A percentile compares a stretch with the other conserved stretches of the same genome.
These are phyloP conservation scores for Siphamia tubifer DNA, from an alignment of 2,113 vertebrate species.

Conservation along the genomic window DNA sequence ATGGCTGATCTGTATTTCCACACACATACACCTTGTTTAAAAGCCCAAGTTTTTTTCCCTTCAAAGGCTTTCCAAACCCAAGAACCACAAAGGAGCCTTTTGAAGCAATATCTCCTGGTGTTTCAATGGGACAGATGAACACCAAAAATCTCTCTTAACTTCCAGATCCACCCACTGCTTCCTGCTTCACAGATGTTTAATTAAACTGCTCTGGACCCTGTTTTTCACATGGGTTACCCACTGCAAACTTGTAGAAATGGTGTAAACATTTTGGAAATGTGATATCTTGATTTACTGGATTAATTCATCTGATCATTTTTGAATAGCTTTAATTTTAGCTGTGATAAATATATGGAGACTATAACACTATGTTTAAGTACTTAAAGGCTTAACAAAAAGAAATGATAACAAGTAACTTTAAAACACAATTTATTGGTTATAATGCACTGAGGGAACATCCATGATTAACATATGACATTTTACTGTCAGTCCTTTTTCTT, in stretches of 20 bases:
- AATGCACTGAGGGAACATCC: too few species aligned
- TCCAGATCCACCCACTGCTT: conserved; percentile 36
- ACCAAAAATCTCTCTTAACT: conserved; percentile 46
- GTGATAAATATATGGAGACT: too few species aligned
- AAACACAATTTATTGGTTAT: too few species aligned
- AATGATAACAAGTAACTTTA: too few species aligned
- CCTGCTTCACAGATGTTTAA: conserved; percentile 65
- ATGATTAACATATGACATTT: too few species aligned
- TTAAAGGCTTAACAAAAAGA: too few species aligned
- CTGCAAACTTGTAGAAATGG: not conserved
- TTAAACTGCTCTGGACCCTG: conserved; percentile 50
- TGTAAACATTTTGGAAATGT: conserved; percentile 41
- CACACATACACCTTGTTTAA: conserved; percentile 46
- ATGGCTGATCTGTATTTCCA: conserved; percentile 54
- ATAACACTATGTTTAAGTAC: too few species aligned
- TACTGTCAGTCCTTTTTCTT: too few species aligned
- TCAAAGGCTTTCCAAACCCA: conserved; percentile 60
- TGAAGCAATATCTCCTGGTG: conserved; percentile 57
- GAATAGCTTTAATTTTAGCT: too few species aligned
- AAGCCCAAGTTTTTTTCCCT: conserved; percentile 32
- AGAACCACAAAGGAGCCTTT: conserved; percentile 47
- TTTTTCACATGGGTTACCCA: conserved; percentile 11
- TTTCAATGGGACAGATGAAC: conserved; percentile 54
- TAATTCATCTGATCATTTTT: too few species aligned
- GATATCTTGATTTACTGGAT: conserved; percentile 25